phyloP scores from a whole-genome alignment of 2,113 vertebrate genomes.

The Sigmodon hispidus region DNA sequence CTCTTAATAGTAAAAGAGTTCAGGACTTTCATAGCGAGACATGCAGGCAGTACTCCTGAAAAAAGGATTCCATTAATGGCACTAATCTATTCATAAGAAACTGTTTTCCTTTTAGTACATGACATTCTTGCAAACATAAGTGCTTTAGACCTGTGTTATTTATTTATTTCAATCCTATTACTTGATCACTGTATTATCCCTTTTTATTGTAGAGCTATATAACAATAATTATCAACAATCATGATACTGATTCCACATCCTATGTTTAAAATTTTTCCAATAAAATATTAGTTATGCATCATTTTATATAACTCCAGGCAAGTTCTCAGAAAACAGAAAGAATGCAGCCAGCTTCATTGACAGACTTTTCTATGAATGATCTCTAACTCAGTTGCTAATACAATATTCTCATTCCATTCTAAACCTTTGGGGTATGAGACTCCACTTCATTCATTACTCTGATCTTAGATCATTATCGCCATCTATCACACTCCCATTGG shows the following conservation, averaged over 20 bases:
- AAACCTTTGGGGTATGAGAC: background rate
- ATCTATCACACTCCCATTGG: background rate
- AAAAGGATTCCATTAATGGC: background rate
- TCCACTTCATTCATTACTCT: too few relatives aligned
- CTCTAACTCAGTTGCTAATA: background rate
- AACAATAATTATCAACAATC: background rate
- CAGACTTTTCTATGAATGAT: rapidly evolving
- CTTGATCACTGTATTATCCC: background rate
- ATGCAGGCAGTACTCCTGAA: too few relatives aligned
- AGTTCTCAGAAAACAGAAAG: background rate
- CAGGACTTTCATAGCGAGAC: background rate
- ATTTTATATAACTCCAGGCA: background rate
- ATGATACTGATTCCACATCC: background rate
- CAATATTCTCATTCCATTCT: too few relatives aligned
- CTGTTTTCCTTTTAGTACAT: background rate
- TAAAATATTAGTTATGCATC: background rate
- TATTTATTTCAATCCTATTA: background rate
- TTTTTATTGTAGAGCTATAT: background rate
- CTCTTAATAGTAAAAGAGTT: background rate
- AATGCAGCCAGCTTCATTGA: background rate
- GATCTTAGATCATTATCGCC: background rate
- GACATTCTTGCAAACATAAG: background rate
- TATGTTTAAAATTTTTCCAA: background rate
- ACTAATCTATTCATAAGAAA: background rate
- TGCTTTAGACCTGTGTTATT: background rate